Evolutionary conservation across 2,113 vertebrate species (phyloP).

Genomic region (Cepphus grylle): DNA sequence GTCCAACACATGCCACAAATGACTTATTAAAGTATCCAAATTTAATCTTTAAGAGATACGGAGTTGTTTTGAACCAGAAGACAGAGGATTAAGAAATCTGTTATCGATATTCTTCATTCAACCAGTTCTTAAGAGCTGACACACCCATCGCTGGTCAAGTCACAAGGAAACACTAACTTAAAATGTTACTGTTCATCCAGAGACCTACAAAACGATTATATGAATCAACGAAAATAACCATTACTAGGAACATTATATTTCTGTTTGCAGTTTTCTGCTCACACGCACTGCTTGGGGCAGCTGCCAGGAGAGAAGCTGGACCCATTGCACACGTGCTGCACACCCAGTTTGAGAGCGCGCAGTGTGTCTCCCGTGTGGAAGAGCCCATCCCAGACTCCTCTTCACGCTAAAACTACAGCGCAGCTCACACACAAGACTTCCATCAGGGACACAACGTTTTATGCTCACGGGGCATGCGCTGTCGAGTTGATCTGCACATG

Average conservation of each 20-base stretch:
- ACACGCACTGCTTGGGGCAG: neutral
- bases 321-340: neutral
- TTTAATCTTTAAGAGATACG: neutral
- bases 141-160: neutral
- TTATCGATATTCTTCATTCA: neutral
- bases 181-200: neutral
- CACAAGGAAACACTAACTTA: neutral
- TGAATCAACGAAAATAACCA: neutral
- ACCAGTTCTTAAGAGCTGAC: neutral
- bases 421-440: fast-evolving
- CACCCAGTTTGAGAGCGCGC: fast-evolving
- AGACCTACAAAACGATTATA: neutral
- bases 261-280: neutral
- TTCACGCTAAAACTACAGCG: fast-evolving
- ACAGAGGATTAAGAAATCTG: neutral
- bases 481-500: neutral
- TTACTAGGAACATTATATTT: neutral
- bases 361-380: fast-evolving
- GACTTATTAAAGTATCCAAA: neutral
- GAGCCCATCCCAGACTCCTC: neutral
- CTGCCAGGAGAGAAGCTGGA: neutral
- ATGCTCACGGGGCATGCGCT: neutral
- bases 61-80: neutral
- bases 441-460: fast-evolving
- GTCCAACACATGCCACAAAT: neutral